Percentiles rank a stretch among this genome's conserved stretches.
Conservation (phyloP, 2,888 invertebrate species). For the Slavum lentiscoides region DNA sequence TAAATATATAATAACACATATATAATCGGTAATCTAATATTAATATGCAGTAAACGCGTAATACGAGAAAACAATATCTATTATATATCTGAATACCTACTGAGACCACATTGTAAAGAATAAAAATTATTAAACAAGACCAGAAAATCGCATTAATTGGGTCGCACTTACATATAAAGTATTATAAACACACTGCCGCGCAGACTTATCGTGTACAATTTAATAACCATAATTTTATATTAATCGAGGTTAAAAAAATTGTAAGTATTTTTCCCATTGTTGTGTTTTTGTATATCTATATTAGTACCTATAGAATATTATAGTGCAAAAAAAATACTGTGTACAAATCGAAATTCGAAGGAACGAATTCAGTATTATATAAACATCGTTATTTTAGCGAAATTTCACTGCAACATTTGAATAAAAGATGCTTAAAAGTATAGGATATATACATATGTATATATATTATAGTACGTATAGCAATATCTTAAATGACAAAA, state of each 20-base stretch:
- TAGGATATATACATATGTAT: not conserved
- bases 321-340: not conserved
- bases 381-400: not conserved
- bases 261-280: too few species aligned
- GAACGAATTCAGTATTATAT: not conserved
- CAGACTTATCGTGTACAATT: not conserved
- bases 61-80: not conserved
- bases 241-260: too few species aligned
- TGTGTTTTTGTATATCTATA: too few species aligned
- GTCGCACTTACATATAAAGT: not conserved
- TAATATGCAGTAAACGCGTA: not conserved
- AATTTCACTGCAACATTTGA: not conserved
- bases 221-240: not conserved
- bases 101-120: not conserved
- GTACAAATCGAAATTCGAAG: not conserved
- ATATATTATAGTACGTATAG: not conserved
- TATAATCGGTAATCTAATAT: not conserved
- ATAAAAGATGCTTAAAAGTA: not conserved
- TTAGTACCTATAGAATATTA: too few species aligned
- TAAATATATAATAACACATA: not conserved
- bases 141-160: conserved; percentile 1
- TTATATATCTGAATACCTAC: not conserved
- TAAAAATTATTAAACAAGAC: not conserved
- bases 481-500: not conserved
- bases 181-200: not conserved